Evolutionary conservation across 1,140 invertebrate genomes (phyloP), one percentile per base, ranked within the genome.

Genomic region (Heliothis virescens): DNA sequence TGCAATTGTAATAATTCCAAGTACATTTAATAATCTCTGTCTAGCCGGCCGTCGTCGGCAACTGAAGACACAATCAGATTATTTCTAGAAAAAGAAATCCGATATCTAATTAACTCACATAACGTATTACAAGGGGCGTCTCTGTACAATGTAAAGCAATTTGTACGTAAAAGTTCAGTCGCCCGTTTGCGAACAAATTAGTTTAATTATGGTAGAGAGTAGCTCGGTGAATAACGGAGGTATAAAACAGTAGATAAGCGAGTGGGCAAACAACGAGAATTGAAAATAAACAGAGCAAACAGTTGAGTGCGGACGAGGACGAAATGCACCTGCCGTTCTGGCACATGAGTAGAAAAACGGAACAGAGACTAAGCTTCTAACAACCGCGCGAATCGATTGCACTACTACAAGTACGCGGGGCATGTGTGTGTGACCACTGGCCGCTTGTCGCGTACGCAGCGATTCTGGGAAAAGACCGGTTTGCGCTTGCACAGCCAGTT

Each of bases 271-370:
- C 26, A 55, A 73, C 53, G 26, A 47, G 52, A 73, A 73, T 59
- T 73, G 71, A 79, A 79, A 79, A 79, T 60, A 79, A 79, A 79
- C 34, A 79, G 67, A 59, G 67, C 77, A 52, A 79, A 57, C 59
- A 69, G 63, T 63, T 16, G 59, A 18, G n/a, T 47, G 34, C 34
- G 29, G 55, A 67, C 34, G 74, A 71, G 65, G 55, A 18, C 15
- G 13, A 71, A 18, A 57, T 53, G 55, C 85, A 86, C 83, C 83
- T 86, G 85, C 83, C 77, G 69, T 83, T 82, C 79, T n/a, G n/a
- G n/a, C n/a, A n/a, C n/a, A n/a, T n/a, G n/a, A n/a, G n/a, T n/a
- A n/a, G n/a, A n/a, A n/a, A n/a, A n/a, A n/a, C n/a, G n/a, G n/a
- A n/a, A n/a, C n/a, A n/a, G n/a, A n/a, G n/a, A n/a, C n/a, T n/a